Conservation (phyloP, 1,140 invertebrate species). For the Drosophila orosa region DNA sequence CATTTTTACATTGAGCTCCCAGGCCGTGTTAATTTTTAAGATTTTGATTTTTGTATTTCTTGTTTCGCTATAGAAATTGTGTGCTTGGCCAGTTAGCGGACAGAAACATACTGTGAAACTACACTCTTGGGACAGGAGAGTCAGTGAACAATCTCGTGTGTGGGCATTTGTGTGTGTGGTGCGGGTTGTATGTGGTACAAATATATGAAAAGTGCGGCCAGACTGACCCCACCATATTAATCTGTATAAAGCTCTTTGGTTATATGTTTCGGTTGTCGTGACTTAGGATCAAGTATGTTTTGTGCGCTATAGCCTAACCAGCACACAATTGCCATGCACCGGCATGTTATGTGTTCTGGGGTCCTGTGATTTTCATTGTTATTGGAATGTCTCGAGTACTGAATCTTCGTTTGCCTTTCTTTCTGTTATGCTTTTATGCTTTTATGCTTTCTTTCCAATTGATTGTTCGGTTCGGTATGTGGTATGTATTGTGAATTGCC, state of each 20-base stretch:
- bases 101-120: constrained; percentile 66
- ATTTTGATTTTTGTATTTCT: constrained; percentile 55
- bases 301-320: constrained; percentile 61
- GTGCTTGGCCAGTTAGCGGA: constrained; percentile 72
- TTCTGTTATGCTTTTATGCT: too few relatives aligned
- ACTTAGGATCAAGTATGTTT: constrained; percentile 43
- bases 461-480: constrained; percentile 29
- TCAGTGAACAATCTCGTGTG: constrained; percentile 47
- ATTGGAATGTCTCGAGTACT: constrained; percentile 61
- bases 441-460: constrained; percentile 6
- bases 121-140: constrained; percentile 28
- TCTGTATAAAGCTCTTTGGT: constrained; percentile 73
- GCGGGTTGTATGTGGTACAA: constrained; percentile 27
- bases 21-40: constrained; percentile 75
- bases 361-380: constrained; percentile 74
- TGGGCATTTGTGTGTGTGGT: constrained; percentile 7
- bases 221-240: constrained; percentile 38
- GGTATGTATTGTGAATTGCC: constrained; percentile 44
- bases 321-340: constrained; percentile 76
- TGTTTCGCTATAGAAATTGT: constrained; percentile 66
- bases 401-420: constrained; percentile 16
- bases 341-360: constrained; percentile 72
- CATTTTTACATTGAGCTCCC: constrained; percentile 18
- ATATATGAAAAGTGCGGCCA: constrained; percentile 44
- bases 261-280: constrained; percentile 42